These are phyloP conservation scores for Zele albiditarsus DNA, from an alignment of 2,888 invertebrate genomes.

Conservation along the genomic window DNA sequence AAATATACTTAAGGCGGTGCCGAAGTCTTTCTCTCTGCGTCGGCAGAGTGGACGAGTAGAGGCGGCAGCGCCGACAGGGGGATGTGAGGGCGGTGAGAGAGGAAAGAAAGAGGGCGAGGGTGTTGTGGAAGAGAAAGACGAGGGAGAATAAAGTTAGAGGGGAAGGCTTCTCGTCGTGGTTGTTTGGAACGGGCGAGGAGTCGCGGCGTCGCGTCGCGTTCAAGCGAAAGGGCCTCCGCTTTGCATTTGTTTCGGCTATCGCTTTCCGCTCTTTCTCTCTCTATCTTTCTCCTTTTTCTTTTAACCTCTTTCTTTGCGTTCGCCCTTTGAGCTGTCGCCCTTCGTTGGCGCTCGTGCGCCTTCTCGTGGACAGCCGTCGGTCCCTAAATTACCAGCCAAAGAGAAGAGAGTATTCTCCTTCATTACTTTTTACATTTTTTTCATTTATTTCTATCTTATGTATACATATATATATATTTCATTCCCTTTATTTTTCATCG, in stretches of 20 bases:
- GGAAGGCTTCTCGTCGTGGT: constrained; percentile 18
- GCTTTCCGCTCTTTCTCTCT: constrained; percentile 26
- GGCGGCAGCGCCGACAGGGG: constrained; percentile 37
- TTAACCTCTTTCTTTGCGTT: constrained; percentile 39
- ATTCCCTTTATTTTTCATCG: constrained; percentile 22
- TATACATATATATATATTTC: background rate
- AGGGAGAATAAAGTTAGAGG: constrained; percentile 10
- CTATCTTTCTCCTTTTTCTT: constrained; percentile 9
- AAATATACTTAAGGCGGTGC: constrained; percentile 67
- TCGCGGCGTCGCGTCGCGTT: background rate
- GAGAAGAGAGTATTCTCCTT: constrained; percentile 32
- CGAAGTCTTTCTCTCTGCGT: constrained; percentile 48
- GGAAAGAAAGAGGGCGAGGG: constrained; percentile 39
- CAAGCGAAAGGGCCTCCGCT: constrained; percentile 54
- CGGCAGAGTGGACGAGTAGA: constrained; percentile 34
- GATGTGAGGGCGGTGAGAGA: constrained; percentile 31
- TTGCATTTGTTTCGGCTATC: constrained; percentile 69
- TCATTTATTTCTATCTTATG: constrained; percentile 21
- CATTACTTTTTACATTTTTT: constrained; percentile 4
- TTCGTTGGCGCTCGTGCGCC: constrained; percentile 47
- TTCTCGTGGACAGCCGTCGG: constrained; percentile 60
- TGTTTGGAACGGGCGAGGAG: constrained; percentile 25
- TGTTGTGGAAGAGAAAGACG: constrained; percentile 32
- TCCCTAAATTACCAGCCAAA: constrained; percentile 66
- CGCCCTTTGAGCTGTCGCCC: constrained; percentile 66